These are phyloP conservation scores for Therioaphis trifolii DNA, from an alignment of 2,888 invertebrate species.

Conservation along the genomic window DNA sequence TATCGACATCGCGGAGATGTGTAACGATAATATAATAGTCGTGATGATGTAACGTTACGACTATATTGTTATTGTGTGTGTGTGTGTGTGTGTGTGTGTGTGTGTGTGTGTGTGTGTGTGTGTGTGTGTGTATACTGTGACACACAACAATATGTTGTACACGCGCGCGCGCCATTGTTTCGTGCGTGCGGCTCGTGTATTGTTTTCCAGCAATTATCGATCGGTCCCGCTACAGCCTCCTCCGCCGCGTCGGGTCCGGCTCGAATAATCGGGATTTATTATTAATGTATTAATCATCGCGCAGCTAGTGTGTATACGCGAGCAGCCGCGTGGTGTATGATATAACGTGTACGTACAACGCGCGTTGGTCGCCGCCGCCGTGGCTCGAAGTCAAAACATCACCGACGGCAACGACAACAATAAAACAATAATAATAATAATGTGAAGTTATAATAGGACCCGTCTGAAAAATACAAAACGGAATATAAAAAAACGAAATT, in stretches of 20 bases:
- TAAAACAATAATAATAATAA: background rate
- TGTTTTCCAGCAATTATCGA: constrained; percentile 36
- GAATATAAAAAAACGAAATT: background rate
- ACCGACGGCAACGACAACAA: background rate
- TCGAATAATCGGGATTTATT: constrained; percentile 30
- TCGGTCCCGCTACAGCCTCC: background rate
- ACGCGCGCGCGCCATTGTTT: background rate
- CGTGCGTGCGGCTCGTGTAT: background rate
- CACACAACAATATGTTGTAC: background rate
- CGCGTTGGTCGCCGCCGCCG: background rate
- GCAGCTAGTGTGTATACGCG: too few relatives aligned
- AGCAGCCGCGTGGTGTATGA: too few relatives aligned
- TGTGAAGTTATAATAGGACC: background rate
- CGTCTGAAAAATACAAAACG: background rate
- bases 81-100: too few relatives aligned
- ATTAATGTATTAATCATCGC: background rate
- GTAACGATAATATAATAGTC: background rate
- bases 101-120: too few relatives aligned
- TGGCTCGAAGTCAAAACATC: background rate
- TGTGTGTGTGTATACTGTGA: too few relatives aligned
- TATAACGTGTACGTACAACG: too few relatives aligned
- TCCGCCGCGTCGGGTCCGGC: background rate
- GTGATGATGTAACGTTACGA: too few relatives aligned
- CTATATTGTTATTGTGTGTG: too few relatives aligned
- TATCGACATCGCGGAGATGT: constrained; percentile 14